Percentiles rank a stretch among this genome's conserved stretches.
Evolutionary conservation across 2,797 vertebrate genomes (phyloP).

Genomic region (Acanthurus leucopareius): DNA sequence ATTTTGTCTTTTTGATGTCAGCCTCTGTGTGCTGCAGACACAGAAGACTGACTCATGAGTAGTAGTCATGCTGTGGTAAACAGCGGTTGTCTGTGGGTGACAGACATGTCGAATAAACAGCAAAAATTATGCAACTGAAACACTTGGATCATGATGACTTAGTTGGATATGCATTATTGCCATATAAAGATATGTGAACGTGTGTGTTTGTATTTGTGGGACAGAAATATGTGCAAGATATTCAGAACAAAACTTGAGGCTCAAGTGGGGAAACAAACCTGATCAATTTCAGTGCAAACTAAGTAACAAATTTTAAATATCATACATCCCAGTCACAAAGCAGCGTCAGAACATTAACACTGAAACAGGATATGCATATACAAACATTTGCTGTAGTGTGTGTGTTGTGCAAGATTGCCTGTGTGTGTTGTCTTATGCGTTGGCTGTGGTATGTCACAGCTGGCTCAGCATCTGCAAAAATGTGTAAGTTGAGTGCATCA

Average conservation of each 20-base stretch:
- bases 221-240: conserved; percentile 46
- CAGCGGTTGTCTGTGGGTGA: neutral
- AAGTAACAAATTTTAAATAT: conserved; percentile 66
- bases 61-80: conserved; percentile 32
- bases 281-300: conserved; percentile 75
- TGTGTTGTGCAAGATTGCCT: conserved; percentile 28
- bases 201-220: conserved; percentile 5
- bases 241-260: conserved; percentile 42
- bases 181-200: conserved; percentile 11
- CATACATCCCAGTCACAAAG: conserved; percentile 49
- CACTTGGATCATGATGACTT: conserved; percentile 28
- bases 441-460: conserved; percentile 56
- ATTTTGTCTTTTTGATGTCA: conserved; percentile 36
- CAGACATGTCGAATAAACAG: conserved; percentile 28
- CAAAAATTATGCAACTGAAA: conserved; percentile 27
- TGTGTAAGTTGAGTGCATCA: conserved; percentile 60
- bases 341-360: conserved; percentile 75
- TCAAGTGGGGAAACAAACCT: conserved; percentile 44
- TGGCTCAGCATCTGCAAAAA: conserved; percentile 74
- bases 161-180: neutral
- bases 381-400: conserved; percentile 64
- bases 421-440: conserved; percentile 16
- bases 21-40: conserved; percentile 35
- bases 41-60: conserved; percentile 18
- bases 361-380: conserved; percentile 64